phyloP scores from a whole-genome alignment of 2,113 vertebrate species.

The Rhinoderma darwinii region DNA sequence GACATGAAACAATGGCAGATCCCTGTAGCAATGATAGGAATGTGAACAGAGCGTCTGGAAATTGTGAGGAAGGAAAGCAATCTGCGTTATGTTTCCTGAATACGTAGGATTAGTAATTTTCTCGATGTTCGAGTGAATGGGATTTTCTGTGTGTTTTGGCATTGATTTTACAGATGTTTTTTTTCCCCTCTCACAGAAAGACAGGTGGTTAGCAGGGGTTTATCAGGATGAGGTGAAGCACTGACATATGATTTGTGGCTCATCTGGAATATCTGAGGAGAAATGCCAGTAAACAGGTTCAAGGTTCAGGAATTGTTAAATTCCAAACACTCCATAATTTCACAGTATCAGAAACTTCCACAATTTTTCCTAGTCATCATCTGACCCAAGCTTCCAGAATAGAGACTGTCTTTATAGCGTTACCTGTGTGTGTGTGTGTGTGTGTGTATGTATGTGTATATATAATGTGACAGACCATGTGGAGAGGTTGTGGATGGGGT shows the following conservation, averaged over 20 bases:
- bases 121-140: slow-evolving; percentile 14
- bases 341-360: background rate
- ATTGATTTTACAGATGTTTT: background rate
- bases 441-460: too few species aligned
- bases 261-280: slow-evolving; percentile 4
- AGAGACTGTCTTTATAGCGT: background rate
- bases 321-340: background rate
- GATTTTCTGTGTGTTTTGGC: slow-evolving; percentile 32
- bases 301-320: background rate
- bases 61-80: slow-evolving; percentile 49
- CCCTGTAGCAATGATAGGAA: slow-evolving; percentile 23
- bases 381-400: background rate
- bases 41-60: slow-evolving; percentile 41
- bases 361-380: background rate
- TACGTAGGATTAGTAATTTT: slow-evolving; percentile 35
- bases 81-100: slow-evolving; percentile 42
- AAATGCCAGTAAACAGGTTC: slow-evolving; percentile 3
- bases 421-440: too few species aligned
- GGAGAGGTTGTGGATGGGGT: too few species aligned
- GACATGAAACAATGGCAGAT: slow-evolving; percentile 24
- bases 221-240: slow-evolving; percentile 6
- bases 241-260: slow-evolving; percentile 11
- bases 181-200: background rate
- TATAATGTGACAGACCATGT: too few species aligned
- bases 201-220: slow-evolving; percentile 34